Evolutionary conservation across 2,888 invertebrate genomes (phyloP), one percentile per base, ranked within the genome.

Genomic region (Gastracanthus pulcherrimus): DNA sequence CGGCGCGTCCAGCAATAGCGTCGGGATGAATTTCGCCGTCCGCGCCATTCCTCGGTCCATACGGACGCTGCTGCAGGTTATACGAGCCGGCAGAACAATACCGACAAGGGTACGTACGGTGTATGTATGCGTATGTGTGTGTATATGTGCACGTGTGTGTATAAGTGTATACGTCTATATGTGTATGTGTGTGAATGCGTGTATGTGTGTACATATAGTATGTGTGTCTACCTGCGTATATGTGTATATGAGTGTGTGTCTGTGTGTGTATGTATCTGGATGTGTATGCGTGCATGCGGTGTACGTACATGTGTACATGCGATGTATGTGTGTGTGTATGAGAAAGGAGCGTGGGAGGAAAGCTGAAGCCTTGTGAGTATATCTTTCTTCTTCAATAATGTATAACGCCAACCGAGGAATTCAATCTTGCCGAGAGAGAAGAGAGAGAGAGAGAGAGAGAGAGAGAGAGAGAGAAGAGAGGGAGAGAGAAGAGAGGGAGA

Each of bases 391-490:
- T 67, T 74, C 41, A 77, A 78, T 82, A 78, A 81, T 81, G 77
- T 72, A 81, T 81, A 76, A 81, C 62, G 34, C 60, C 70, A 70
- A 80, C 66, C 84, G 77, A 83, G 83, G 81, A 84, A 84, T 85
- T 82, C 84, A 84, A 85, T 85, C 83, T 83, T 76, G 64, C 60
- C 70, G 31, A 29, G 66, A 13, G 19, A 41, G 45, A 74, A 23
- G 26, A 23, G 60, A 41, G 23, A 41, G 16, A 23, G 81, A 48
- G 34, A 48, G 67, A 67, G 36, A n/a, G n/a, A n/a, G n/a, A n/a
- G n/a, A n/a, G 31, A 29, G 66, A 13, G 19, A 41, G 45, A 74
- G 29, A 16, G 23, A 48, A 41, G 23, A 41, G 16, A 23, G 81
- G 38, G 31, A 29, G 66, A 13, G 19, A 41, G 45, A 74, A 23